Base-by-base conservation (phyloP, 2,888 invertebrate genomes). In the Ephialtes manifestator region DNA sequence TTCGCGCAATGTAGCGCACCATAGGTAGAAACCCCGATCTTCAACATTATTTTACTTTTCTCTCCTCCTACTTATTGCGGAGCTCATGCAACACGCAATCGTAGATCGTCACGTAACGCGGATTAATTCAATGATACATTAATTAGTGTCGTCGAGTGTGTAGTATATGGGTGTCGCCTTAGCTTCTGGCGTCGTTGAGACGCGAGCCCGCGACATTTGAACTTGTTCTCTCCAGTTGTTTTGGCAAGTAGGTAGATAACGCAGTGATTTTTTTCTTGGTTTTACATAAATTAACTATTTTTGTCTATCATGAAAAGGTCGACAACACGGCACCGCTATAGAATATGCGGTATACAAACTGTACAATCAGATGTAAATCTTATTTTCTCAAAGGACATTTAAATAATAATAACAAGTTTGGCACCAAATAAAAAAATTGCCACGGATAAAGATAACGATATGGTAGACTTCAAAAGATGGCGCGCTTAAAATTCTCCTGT, bases 121-220 rank as follows among this genome's bases (percentile, higher is more conserved):
- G 82, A 75, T 85, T 82, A 85, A 82, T 79, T 71, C 85, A 76
- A 71, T 85, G 85, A 85, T 85, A 85, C 85, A 85, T 85, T 85
- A 85, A 85, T 85, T 85, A 85, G 82, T 85, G 85, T 85, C 79
- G 82, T 85, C 82, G 82, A 55, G 71, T 65, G 79, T 75, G 75
- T 70, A 13, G 48, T 55, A 67, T 77, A 67, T 24, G 48, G 68
- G 51, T 48, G 65, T 75, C 72, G 68, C 67, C 77, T 53, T 63
- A 63, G 71, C 79, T 82, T 82, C 75, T 79, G 75, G 79, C 85
- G 82, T 76, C 82, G 85, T 71, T 46, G 58, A 82, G 81, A 82
- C 85, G 75, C 79, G 79, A 18, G 82, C 24, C 53, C 46, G n/a
- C 75, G 18, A 82, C 74, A 79, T 67, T 79, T 24, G 24, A 24